Conservation (phyloP, 2,797 vertebrate species). For the Hoplostethus atlanticus region DNA sequence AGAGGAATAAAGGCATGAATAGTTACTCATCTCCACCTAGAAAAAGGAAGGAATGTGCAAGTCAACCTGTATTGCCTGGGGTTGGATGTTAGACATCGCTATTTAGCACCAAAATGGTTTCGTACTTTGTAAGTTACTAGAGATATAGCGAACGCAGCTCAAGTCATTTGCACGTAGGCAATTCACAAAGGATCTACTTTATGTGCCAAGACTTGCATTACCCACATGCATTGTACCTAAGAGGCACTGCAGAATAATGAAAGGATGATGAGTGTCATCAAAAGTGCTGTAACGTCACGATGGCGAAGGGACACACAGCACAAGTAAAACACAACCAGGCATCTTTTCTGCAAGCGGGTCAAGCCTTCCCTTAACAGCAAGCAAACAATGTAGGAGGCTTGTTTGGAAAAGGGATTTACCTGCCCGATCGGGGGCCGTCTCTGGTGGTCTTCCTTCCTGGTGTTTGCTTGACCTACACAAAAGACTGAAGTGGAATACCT, state of each 20-base stretch:
- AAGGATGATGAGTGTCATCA: constrained; percentile 31
- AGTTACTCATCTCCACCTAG: not conserved
- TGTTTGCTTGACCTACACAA: constrained; percentile 64
- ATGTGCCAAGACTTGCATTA: constrained; percentile 48
- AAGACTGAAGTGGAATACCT: constrained; percentile 29
- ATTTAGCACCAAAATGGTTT: no score
- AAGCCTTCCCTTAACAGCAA: constrained; percentile 27
- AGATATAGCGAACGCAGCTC: no score
- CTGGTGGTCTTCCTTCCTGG: constrained; percentile 54
- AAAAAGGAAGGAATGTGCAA: not conserved
- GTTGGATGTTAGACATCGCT: not conserved
- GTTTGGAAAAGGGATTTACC: constrained; percentile 57
- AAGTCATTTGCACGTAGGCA: no score
- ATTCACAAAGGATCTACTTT: constrained; percentile 36
- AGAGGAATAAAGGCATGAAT: no score
- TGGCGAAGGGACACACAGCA: constrained; percentile 11
- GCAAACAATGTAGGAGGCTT: constrained; percentile 37
- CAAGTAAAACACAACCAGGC: constrained; percentile 37
- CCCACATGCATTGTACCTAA: constrained; percentile 34
- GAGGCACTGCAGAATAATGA: constrained; percentile 59
- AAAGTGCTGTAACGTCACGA: constrained; percentile 1
- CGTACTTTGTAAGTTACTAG: no score
- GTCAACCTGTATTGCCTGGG: not conserved
- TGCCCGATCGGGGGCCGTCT: constrained; percentile 17
- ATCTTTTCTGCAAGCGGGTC: constrained; percentile 19